Evolutionary conservation across 2,888 invertebrate species (phyloP).

Genomic region (Acanthopleura granulata): DNA sequence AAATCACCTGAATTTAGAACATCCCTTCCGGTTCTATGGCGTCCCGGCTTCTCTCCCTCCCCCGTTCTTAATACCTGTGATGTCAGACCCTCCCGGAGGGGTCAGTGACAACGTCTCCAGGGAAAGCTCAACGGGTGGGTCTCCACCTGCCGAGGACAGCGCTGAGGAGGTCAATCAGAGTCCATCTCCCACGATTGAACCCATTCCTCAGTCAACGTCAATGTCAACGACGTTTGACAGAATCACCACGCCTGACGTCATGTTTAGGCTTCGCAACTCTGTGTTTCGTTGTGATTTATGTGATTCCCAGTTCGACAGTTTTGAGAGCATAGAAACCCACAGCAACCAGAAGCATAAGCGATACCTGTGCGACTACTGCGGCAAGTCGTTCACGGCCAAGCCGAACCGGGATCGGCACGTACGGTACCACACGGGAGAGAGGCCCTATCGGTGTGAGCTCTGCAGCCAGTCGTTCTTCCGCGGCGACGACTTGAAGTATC

Average conservation of each 20-base stretch:
- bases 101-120: not conserved
- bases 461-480: constrained; percentile 53
- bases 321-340: constrained; percentile 59
- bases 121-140: not conserved
- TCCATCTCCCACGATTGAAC: not conserved
- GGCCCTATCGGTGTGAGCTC: constrained; percentile 60
- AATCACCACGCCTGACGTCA: constrained; percentile 48
- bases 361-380: constrained; percentile 63
- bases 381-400: constrained; percentile 65
- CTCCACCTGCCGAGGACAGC: not conserved
- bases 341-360: constrained; percentile 59
- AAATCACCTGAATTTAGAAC: not conserved
- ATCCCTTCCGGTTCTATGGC: not conserved
- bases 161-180: not conserved
- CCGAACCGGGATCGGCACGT: constrained; percentile 67
- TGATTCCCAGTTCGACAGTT: constrained; percentile 43
- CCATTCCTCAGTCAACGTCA: not conserved
- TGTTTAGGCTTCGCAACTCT: constrained; percentile 41
- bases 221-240: constrained; percentile 37
- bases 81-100: not conserved
- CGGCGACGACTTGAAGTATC: constrained; percentile 60
- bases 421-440: constrained; percentile 66
- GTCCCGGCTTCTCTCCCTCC: not conserved
- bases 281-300: constrained; percentile 46
- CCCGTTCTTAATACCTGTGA: not conserved